phyloP scores from a whole-genome alignment of 92 coral and sea anemone genomes.

The Ricordea florida region DNA sequence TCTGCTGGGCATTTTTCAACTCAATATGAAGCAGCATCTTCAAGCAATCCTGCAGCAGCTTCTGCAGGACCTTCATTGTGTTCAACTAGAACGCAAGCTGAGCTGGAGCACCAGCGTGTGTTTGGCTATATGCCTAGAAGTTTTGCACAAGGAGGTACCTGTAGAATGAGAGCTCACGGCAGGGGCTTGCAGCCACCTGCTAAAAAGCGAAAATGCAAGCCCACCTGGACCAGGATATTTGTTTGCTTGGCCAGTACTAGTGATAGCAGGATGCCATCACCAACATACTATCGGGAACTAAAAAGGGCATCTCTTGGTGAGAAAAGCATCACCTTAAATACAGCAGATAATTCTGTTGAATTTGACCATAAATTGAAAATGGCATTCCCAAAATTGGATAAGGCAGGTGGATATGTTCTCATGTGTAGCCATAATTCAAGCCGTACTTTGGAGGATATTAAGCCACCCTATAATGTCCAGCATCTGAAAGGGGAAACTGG shows the following conservation, averaged over 20 bases:
- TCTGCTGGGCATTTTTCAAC: too few species aligned
- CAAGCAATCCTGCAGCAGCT: too few species aligned
- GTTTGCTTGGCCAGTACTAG: not conserved
- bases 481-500: too few species aligned
- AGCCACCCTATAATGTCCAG: not conserved
- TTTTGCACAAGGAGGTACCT: too few species aligned
- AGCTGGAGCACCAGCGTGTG: not conserved
- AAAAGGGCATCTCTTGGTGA: not conserved
- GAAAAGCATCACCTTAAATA: not conserved
- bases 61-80: too few species aligned
- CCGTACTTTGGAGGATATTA: not conserved
- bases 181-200: not conserved
- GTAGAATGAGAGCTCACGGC: not conserved
- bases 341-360: too few species aligned
- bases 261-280: not conserved
- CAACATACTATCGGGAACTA: not conserved
- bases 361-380: not conserved
- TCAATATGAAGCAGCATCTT: too few species aligned
- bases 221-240: too few species aligned
- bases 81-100: too few species aligned
- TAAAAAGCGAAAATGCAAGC: slow-evolving; percentile 3
- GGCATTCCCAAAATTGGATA: not conserved
- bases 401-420: not conserved
- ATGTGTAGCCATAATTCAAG: not conserved
- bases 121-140: not conserved